phyloP scores from a whole-genome alignment of 2,113 vertebrate species.

The Varanus komodoensis region DNA sequence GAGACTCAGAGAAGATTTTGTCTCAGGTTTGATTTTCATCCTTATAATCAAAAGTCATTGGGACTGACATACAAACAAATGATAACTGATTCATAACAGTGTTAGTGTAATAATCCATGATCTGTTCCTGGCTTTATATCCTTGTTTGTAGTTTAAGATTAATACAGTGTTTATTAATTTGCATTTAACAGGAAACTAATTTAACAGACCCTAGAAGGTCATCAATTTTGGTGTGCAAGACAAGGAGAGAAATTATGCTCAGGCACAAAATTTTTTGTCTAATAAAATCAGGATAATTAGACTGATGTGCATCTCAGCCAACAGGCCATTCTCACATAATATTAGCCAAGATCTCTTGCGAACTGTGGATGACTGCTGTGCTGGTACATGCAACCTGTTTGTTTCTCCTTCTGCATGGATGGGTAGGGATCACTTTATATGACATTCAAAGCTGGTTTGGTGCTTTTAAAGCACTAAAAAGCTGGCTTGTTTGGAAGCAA shows the following conservation, averaged over 20 bases:
- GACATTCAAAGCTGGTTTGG: not conserved
- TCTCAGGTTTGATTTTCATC: slow-evolving; percentile 83
- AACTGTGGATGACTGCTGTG: not conserved
- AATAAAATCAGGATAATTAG: not conserved
- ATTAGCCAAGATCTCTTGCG: not conserved
- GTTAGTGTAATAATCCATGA: not conserved
- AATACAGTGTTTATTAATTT: not conserved
- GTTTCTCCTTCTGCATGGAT: no score
- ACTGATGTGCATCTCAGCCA: not conserved
- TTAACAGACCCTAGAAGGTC: not conserved
- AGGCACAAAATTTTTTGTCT: not conserved
- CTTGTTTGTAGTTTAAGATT: no score
- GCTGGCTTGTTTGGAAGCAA: no score
- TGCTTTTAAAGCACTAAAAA: not conserved
- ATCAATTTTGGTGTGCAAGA: not conserved
- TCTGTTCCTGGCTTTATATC: not conserved
- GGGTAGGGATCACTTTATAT: not conserved
- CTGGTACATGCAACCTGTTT: not conserved
- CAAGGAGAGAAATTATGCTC: not conserved
- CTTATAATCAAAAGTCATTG: not conserved
- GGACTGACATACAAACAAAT: not conserved
- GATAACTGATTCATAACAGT: not conserved
- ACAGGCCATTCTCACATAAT: not conserved
- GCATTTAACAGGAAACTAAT: not conserved
- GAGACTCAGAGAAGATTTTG: slow-evolving; percentile 93